Evolutionary conservation across 2,888 invertebrate species (phyloP), one percentile per base, ranked within the genome.

Genomic region (Laothoe populi): DNA sequence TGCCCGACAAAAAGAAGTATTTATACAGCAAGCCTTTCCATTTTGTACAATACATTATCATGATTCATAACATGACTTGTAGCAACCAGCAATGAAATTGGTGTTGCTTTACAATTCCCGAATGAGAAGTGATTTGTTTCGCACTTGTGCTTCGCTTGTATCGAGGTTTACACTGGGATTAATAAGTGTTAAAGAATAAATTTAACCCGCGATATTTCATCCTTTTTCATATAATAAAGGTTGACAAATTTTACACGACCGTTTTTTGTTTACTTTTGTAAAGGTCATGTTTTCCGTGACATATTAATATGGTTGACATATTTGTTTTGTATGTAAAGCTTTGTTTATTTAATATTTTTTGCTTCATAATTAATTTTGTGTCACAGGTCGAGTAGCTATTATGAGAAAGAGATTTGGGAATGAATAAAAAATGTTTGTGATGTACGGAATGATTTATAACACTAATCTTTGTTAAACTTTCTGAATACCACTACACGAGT

Each of bases 151-250:
- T 38, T 24, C 38, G 38, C 16, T 49, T 48, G 5, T 60, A 48
- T 24, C 16, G 40, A 13, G 31, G 19, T 49, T 35, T 46, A 48
- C 35, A 8, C 8, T 10, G 38, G 60, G 13, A 46, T 60, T 38
- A 48, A 26, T 38, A 46, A 38, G 60, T 38, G n/a, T 21, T 45
- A 59, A 59, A 23, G 31, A 19, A 26, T 46, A 59, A 38, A 59
- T 44, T 16, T 19, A 38, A n/a, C 13, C 45, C 59, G 21, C 21
- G 13, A 53, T 35, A 11, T 53, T 19, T 53, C 31, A 53, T 11
- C 49, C 16, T 53, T 19, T 46, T 35, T 53, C 31, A 7, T 8
- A 11, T 31, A 44, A 44, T 44, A 53, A 53, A 31, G 16, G 49
- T n/a, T 48, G 48, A 31, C 11, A 35, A 58, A 57, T 57, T 57